phyloP scores from a whole-genome alignment of 2,113 vertebrate genomes.

The Collichthys lucidus region DNA sequence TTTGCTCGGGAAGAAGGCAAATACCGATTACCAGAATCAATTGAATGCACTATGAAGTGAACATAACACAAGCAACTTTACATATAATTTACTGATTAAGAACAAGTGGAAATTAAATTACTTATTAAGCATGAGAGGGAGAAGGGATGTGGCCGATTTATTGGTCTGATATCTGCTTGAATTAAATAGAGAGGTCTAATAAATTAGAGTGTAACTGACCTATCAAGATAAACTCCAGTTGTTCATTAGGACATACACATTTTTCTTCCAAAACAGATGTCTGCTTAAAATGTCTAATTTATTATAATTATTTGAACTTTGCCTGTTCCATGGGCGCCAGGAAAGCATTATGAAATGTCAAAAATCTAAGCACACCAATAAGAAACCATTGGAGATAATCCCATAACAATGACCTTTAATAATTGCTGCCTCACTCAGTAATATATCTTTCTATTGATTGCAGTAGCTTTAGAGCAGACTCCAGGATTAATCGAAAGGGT shows the following conservation, averaged over 20 bases:
- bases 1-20: not conserved
- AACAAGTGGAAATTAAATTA: not conserved
- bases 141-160: not conserved
- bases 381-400: not conserved
- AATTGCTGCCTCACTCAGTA: slow-evolving; percentile 7
- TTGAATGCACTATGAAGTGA: not conserved
- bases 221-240: not conserved
- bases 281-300: not conserved
- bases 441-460: slow-evolving; percentile 23
- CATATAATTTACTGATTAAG: too few relatives aligned
- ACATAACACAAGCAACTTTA: not conserved
- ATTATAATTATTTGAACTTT: not conserved
- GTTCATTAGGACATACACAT: not conserved
- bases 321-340: not conserved
- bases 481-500: not conserved
- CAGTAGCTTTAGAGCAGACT: not conserved
- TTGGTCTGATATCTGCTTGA: not conserved
- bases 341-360: not conserved
- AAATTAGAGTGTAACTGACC: not conserved
- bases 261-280: not conserved
- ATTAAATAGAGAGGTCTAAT: not conserved
- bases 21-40: not conserved
- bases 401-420: slow-evolving; percentile 13
- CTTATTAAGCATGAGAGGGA: not conserved
- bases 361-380: not conserved